A percentile compares a stretch with the other conserved stretches of the same genome.
Evolutionary conservation across 2,888 invertebrate species (phyloP).

Genomic region (Ganaspis brasiliensis): DNA sequence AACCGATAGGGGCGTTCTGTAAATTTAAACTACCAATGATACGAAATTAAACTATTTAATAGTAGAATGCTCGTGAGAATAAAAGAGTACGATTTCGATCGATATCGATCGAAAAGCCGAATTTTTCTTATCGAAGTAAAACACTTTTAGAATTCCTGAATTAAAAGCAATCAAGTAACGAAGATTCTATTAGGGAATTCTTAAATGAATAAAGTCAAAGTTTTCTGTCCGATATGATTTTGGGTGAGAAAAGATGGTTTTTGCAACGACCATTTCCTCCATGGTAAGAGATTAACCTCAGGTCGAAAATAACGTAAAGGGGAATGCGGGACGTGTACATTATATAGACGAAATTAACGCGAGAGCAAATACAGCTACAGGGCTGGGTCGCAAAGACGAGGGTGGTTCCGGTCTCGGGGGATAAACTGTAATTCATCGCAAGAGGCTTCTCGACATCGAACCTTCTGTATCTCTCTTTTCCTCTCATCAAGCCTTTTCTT

Average conservation of each 20-base stretch:
- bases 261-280: conserved; percentile 4
- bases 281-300: conserved; percentile 51
- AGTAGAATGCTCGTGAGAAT: too few species aligned
- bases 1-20: too few species aligned
- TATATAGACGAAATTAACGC: conserved; percentile 60
- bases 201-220: neutral
- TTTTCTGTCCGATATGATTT: neutral
- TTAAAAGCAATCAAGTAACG: neutral
- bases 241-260: neutral
- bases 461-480: conserved; percentile 17
- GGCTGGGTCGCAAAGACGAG: neutral
- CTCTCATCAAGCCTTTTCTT: conserved; percentile 17
- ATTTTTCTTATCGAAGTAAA: too few species aligned
- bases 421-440: conserved; percentile 62
- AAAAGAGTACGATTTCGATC: too few species aligned
- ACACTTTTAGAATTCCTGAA: too few species aligned
- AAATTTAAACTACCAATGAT: too few species aligned
- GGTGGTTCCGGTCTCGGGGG: conserved; percentile 50
- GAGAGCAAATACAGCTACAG: conserved; percentile 55
- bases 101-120: too few species aligned
- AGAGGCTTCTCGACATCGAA: conserved; percentile 59
- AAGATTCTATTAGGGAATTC: neutral
- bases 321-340: conserved; percentile 55
- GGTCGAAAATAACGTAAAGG: conserved; percentile 45
- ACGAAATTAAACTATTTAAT: too few species aligned